These are phyloP conservation scores for Rallus limicola DNA, from an alignment of 2,113 vertebrate species.

Conservation along the genomic window DNA sequence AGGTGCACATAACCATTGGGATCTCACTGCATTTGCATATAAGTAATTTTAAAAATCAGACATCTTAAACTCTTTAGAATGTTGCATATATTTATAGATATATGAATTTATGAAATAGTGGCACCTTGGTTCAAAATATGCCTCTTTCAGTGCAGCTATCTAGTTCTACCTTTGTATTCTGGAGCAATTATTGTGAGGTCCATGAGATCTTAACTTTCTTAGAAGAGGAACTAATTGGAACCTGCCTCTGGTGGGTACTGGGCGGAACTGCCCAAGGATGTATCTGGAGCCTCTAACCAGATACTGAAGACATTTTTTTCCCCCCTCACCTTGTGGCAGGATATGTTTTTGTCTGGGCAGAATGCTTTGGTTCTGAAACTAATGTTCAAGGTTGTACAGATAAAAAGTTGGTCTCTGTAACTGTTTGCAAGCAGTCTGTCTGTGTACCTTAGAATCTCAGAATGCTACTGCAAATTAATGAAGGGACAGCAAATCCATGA, in stretches of 20 bases:
- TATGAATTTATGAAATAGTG: neutral
- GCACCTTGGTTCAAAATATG: neutral
- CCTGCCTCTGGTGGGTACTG: neutral
- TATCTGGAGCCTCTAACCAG: neutral
- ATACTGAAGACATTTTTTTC: neutral
- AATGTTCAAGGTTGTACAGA: neutral
- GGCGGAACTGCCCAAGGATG: neutral
- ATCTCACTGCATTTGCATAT: neutral
- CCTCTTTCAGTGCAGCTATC: neutral
- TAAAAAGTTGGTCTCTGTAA: neutral
- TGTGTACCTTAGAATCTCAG: neutral
- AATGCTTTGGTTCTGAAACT: neutral
- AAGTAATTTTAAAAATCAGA: neutral
- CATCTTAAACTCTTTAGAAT: neutral
- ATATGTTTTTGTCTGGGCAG: neutral
- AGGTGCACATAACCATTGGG: neutral
- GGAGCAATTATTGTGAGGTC: neutral
- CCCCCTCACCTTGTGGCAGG: neutral
- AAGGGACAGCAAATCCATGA: neutral
- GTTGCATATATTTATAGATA: neutral
- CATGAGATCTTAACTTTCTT: neutral
- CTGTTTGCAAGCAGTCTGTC: neutral
- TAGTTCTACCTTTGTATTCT: neutral
- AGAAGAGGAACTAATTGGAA: neutral
- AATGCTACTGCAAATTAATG: neutral